phyloP scores from a whole-genome alignment of 2,888 invertebrate genomes.

The Tenodera sinensis region DNA sequence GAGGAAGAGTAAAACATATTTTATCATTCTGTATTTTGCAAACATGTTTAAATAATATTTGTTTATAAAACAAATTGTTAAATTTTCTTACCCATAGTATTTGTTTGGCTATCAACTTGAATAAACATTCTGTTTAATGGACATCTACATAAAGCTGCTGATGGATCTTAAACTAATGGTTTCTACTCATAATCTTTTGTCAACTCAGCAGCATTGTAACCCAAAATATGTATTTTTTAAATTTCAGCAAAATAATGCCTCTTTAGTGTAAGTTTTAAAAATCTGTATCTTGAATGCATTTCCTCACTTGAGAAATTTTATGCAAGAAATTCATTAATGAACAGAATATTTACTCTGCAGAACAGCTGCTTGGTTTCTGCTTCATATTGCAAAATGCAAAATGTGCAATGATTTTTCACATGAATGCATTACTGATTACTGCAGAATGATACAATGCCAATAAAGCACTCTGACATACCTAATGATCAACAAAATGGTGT shows the following conservation, averaged over 20 bases:
- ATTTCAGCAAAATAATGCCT: not conserved
- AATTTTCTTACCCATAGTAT: too few species aligned
- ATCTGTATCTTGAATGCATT: not conserved
- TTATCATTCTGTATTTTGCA: too few species aligned
- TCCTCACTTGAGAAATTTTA: not conserved
- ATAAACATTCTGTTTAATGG: too few species aligned
- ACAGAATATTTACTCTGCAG: not conserved
- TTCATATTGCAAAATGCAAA: not conserved
- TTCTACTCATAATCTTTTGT: too few species aligned
- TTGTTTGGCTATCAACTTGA: too few species aligned
- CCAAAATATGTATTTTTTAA: not conserved
- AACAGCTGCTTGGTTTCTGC: not conserved
- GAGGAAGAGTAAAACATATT: too few species aligned
- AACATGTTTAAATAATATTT: too few species aligned
- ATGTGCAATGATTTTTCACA: not conserved
- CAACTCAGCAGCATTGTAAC: too few species aligned
- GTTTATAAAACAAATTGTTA: too few species aligned
- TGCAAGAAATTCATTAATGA: not conserved
- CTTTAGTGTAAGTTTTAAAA: not conserved
- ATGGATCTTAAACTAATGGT: too few species aligned
- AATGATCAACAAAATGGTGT: not conserved
- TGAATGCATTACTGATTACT: not conserved
- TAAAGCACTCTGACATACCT: not conserved
- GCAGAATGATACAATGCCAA: not conserved
- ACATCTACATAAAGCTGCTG: too few species aligned